These are phyloP conservation scores for Drosophila neotestacea DNA, from an alignment of 2,888 invertebrate species.

Conservation along the genomic window DNA sequence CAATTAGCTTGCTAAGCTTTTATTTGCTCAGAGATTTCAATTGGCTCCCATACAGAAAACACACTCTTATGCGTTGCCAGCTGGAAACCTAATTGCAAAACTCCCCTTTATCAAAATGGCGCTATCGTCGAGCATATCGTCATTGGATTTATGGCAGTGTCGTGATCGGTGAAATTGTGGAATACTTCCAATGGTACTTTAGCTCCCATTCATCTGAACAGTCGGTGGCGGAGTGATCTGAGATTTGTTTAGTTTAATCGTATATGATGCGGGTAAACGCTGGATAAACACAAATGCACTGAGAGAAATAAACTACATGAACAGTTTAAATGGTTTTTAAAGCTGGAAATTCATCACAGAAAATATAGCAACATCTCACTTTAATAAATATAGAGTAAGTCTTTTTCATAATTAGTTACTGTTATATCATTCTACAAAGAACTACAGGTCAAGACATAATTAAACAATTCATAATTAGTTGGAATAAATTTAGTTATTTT, in stretches of 20 bases:
- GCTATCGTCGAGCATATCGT: constrained; percentile 25
- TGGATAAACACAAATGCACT: constrained; percentile 33
- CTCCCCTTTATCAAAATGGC: constrained; percentile 29
- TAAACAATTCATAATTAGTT: neutral
- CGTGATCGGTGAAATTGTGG: constrained; percentile 31
- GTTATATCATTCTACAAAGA: no score
- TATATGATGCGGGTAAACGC: constrained; percentile 12
- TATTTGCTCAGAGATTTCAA: constrained; percentile 34
- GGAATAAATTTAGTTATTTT: no score
- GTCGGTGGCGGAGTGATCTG: constrained; percentile 45
- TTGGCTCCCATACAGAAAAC: neutral
- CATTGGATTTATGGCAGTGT: constrained; percentile 35
- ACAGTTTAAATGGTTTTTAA: no score
- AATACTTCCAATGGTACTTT: constrained; percentile 1
- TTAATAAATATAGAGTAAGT: no score
- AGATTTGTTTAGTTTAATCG: constrained; percentile 25
- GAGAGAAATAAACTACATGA: neutral
- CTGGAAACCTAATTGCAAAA: constrained; percentile 23
- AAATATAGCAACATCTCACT: no score
- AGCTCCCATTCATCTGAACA: constrained; percentile 31
- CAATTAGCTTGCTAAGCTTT: constrained; percentile 29
- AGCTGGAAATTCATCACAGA: no score
- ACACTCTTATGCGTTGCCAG: constrained; percentile 20
- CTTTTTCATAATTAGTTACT: no score
- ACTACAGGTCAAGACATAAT: neutral